These are phyloP conservation scores for Erpornis zantholeuca DNA, from an alignment of 2,113 vertebrate genomes.

Conservation along the genomic window DNA sequence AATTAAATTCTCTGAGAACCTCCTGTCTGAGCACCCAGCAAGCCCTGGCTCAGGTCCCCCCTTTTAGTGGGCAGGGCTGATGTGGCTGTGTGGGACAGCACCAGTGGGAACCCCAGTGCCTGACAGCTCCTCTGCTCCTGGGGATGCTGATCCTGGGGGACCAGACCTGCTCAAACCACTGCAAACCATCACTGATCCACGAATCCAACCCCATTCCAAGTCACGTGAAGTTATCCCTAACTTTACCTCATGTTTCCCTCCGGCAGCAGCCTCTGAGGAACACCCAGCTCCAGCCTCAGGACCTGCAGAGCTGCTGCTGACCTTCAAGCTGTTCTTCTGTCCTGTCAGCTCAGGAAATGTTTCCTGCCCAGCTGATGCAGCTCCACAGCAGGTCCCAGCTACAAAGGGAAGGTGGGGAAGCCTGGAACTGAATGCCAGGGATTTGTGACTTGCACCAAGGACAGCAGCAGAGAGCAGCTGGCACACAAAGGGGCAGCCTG, in stretches of 20 bases:
- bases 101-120: rapidly evolving
- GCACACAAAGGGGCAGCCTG: background rate
- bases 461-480: background rate
- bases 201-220: background rate
- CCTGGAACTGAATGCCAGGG: background rate
- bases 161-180: background rate
- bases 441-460: background rate
- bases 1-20: background rate
- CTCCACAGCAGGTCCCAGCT: background rate
- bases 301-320: background rate
- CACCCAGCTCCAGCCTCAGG: background rate
- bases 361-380: background rate
- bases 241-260: background rate
- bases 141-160: background rate
- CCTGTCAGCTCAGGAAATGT: background rate
- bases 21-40: rapidly evolving
- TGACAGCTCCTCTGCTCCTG: background rate
- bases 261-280: background rate
- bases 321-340: background rate
- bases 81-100: rapidly evolving
- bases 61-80: too few species aligned
- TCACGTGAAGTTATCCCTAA: background rate
- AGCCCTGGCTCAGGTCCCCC: background rate
- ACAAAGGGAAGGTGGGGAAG: background rate
- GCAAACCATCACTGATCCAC: background rate